Base-by-base conservation (phyloP, 1,140 invertebrate species). In the Pararge aegeria region DNA sequence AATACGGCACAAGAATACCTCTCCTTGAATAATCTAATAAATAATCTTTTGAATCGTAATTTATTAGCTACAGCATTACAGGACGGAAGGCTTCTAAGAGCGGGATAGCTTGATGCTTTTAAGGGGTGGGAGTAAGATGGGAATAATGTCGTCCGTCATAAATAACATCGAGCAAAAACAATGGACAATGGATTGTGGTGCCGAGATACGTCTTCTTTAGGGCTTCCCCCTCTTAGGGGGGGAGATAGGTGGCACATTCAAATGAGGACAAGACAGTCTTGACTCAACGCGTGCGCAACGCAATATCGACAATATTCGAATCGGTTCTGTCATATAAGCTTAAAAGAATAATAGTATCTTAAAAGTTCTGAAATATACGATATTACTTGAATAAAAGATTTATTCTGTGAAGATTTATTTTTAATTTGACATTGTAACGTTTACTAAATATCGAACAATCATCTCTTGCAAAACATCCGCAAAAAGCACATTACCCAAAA, bases 1-100 rank as follows among this genome's bases (percentile, higher is more conserved):
- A 85, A 87, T 89, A 87, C 79, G 67, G 79, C 78, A 86, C 84
- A 73, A 75, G 68, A 64, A 73, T 76, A 72, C 66, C 68, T 73
- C 70, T 70, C 80, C 71, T 84, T 86, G 86, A 89, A 89, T 89
- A 89, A 89, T 84, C 80, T 87, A 86, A 89, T 89, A 89, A 89
- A 89, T 89, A 86, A 89, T 87, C 76, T 87, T 84, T 80, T 79
- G 78, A 75, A 81, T 72, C 70, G 66, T 84, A 80, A 87, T 87
- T 89, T 89, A 89, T 89, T 80, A 80, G 81, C 59, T 72, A 69
- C 70, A 68, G 73, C 72, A 80, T 83, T 81, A 85, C 77, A 70
- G 77, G 79, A 83, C 83, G 81, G 83, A 84, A 87, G 81, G 82
- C 70, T 72, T 48, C 68, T 34, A 54, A 29, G 70, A 75, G 67